These are phyloP conservation scores for Nyleta sp. DNA, from an alignment of 2,888 invertebrate species.

Conservation along the genomic window DNA sequence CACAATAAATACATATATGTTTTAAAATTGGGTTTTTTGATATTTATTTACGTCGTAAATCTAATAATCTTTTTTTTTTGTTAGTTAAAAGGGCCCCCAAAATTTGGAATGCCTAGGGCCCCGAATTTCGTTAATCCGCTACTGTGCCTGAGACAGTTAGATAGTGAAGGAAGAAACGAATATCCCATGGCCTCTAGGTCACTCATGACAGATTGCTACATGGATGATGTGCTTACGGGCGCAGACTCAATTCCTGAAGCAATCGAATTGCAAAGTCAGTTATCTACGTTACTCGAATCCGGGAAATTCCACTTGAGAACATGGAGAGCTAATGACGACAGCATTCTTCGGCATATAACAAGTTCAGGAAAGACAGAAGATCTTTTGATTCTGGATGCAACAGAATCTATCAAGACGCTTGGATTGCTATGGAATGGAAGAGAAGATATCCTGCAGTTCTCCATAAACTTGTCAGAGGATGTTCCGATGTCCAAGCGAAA, in stretches of 20 bases:
- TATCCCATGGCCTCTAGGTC: no score
- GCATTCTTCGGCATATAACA: constrained; percentile 3
- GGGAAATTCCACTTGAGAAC: constrained; percentile 51
- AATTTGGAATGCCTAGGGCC: no score
- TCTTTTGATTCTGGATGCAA: neutral
- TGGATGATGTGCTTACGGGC: constrained; percentile 42
- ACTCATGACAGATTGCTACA: constrained; percentile 70
- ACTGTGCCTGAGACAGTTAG: no score
- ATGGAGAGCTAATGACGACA: constrained; percentile 37
- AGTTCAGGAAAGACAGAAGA: constrained; percentile 14
- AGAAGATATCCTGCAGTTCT: constrained; percentile 10
- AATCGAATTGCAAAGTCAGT: constrained; percentile 46
- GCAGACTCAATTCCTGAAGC: constrained; percentile 41
- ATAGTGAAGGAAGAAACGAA: no score
- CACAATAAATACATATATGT: no score
- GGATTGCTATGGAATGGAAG: neutral
- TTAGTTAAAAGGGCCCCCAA: no score
- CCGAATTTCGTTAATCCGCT: no score
- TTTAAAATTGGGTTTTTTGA: no score
- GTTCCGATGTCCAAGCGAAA: no score
- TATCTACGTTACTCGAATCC: constrained; percentile 3
- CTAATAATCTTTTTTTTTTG: no score
- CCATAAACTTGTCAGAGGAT: no score
- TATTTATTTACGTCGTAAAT: no score
- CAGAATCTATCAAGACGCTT: neutral